Percentiles rank a stretch among this genome's conserved stretches.
phyloP scores from a whole-genome alignment of 2,888 invertebrate genomes.

The Melinopterus prodromus region DNA sequence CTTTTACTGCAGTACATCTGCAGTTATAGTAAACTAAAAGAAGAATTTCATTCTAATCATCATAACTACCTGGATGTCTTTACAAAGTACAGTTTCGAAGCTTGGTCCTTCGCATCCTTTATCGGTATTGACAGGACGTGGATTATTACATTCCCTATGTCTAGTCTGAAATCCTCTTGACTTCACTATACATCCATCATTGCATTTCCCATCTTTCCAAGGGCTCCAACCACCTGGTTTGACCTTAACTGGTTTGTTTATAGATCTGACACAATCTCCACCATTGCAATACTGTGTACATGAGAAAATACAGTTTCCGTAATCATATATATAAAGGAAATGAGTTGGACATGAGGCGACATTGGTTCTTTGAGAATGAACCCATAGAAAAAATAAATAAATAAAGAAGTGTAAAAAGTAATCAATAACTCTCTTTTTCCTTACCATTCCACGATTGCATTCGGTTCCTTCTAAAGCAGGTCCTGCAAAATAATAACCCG shows the following conservation, averaged over 20 bases:
- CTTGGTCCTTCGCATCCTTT: conserved; percentile 70
- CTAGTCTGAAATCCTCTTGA: conserved; percentile 69
- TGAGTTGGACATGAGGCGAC: too few relatives aligned
- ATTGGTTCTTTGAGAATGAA: background rate
- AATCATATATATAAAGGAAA: conserved; percentile 31
- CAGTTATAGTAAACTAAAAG: too few relatives aligned
- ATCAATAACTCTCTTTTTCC: background rate
- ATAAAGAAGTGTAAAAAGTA: background rate
- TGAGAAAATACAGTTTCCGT: too few relatives aligned
- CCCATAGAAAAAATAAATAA: conserved; percentile 10
- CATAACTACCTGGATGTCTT: conserved; percentile 66
- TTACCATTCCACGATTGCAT: conserved; percentile 71
- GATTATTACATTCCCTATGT: conserved; percentile 66
- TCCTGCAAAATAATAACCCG: conserved; percentile 79
- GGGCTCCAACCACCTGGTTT: conserved; percentile 69
- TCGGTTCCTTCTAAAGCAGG: conserved; percentile 84
- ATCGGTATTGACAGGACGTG: conserved; percentile 62
- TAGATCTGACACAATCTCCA: conserved; percentile 66
- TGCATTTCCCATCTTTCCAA: conserved; percentile 70
- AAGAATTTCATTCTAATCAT: too few relatives aligned
- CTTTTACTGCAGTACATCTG: too few relatives aligned
- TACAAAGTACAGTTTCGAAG: conserved; percentile 72
- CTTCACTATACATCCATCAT: conserved; percentile 72
- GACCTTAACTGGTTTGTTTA: conserved; percentile 56
- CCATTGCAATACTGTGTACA: conserved; percentile 74